A percentile compares a stretch with the other conserved stretches of the same genome.
phyloP scores from a whole-genome alignment of 2,888 invertebrate species.

The Drosophila anceps region DNA sequence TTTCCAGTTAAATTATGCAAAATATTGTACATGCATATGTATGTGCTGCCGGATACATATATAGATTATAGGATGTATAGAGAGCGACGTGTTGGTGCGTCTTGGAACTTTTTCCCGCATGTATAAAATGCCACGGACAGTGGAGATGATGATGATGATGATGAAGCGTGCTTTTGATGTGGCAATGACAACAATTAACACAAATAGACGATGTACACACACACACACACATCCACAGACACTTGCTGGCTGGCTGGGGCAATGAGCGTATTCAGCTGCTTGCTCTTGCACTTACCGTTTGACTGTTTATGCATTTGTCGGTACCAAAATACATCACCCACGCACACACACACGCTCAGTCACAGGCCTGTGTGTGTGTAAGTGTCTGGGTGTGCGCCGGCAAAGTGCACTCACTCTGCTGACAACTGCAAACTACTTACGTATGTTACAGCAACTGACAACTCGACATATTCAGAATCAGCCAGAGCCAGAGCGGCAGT shows the following conservation, averaged over 20 bases:
- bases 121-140: conserved; percentile 7
- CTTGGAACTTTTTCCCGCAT: conserved; percentile 9
- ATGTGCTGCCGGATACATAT: neutral
- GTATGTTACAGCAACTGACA: conserved; percentile 76
- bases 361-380: neutral
- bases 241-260: conserved; percentile 6
- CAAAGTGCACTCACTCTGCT: conserved; percentile 76
- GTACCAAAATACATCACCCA: conserved; percentile 47
- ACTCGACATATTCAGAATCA: conserved; percentile 56
- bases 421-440: conserved; percentile 80
- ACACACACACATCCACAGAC: conserved; percentile 1
- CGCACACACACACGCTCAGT: neutral
- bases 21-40: conserved; percentile 29
- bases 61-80: neutral
- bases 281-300: conserved; percentile 41
- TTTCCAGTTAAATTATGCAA: conserved; percentile 53
- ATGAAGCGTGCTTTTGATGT: conserved; percentile 62
- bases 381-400: conserved; percentile 22
- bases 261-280: conserved; percentile 44
- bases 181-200: conserved; percentile 65
- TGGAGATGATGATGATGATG: conserved; percentile 49
- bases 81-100: neutral
- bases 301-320: conserved; percentile 65
- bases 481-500: conserved; percentile 15
- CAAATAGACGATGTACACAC: conserved; percentile 35